Evolutionary conservation across 2,797 vertebrate genomes (phyloP).

Genomic region (Naso thynnoides): DNA sequence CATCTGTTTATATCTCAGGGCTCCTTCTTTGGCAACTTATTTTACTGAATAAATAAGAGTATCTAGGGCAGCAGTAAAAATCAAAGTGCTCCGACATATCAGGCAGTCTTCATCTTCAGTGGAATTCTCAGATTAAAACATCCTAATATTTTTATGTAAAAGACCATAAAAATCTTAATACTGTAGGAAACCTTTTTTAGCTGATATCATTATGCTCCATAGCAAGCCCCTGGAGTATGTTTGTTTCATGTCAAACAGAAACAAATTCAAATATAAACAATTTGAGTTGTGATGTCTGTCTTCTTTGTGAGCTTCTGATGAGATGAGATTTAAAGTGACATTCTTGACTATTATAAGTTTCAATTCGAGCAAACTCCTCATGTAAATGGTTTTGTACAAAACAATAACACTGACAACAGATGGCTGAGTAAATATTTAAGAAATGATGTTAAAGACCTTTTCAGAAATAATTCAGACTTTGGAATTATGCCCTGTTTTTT

Average conservation of each 20-base stretch:
- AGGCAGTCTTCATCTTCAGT: slow-evolving; percentile 42
- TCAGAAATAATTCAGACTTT: not conserved
- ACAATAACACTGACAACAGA: not conserved
- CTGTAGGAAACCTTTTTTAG: not conserved
- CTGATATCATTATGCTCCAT: not conserved
- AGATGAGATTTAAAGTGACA: not conserved
- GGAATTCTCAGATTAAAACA: slow-evolving; percentile 33
- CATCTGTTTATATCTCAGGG: slow-evolving; percentile 50
- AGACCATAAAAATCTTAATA: not conserved
- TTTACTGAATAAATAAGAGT: slow-evolving; percentile 67
- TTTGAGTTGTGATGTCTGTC: not conserved
- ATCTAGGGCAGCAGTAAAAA: slow-evolving; percentile 40
- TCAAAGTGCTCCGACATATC: slow-evolving; percentile 53
- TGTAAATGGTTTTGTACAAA: not conserved
- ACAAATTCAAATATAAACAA: not conserved
- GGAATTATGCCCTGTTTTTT: not conserved
- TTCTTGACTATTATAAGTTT: not conserved
- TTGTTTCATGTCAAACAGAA: not conserved
- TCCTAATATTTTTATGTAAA: slow-evolving; percentile 16
- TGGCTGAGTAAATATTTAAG: not conserved
- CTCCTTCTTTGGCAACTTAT: slow-evolving; percentile 56
- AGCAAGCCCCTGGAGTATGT: not conserved
- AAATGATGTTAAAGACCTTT: not conserved
- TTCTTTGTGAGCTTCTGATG: not conserved
- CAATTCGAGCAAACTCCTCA: not conserved